Evolutionary conservation across 2,797 vertebrate genomes (phyloP), one percentile per base, ranked within the genome.

Genomic region (Emys orbicularis): DNA sequence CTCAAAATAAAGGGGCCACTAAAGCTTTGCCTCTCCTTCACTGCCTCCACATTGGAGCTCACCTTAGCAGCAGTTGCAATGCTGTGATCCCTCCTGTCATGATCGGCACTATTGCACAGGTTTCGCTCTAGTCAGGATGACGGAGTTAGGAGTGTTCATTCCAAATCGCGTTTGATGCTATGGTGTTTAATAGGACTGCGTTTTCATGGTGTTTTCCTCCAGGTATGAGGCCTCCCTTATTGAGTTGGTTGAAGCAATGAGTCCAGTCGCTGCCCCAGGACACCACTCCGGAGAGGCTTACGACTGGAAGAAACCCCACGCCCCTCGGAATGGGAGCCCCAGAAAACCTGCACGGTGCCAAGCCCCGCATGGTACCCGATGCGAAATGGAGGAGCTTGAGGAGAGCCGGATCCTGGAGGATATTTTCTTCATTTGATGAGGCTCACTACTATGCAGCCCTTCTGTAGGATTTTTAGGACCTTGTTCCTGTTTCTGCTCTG

Each of bases 331-430:
- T 27, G 79, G 16, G 2, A 93, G 52, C 92, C 80, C 34, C 74
- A 56, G 54, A 79, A 93, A 87, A 4, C 89, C 59, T 0, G 74
- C 50, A 5, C 92, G 95, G 95, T 93, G 81, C 87, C 96, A 94
- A 88, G 81, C 57, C 50, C 88, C 95, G 52, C 52, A 47, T 59
- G 84, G 98, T 81, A 80, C 93, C 37, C 41, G n/a, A 29, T 97
- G 76, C 41, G 97, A 95, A 92, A 97, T 95, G 18, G 99, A 98
- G 41, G 99, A 99, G 84, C 96, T 99, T 79, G 99, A 99, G 92
- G 99, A 99, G 98, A 99, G 98, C 90, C 98, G 97, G 85, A 99
- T 99, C 79, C 98, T 99, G 2, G 99, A 99, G 96, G 99, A 99
- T 72, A 99, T 99, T 94, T 99, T 99, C 98, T 99, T 99, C 96